Evolutionary conservation across 2,888 invertebrate genomes (phyloP), one percentile per base, ranked within the genome.

Genomic region (Drosophila meridiana): DNA sequence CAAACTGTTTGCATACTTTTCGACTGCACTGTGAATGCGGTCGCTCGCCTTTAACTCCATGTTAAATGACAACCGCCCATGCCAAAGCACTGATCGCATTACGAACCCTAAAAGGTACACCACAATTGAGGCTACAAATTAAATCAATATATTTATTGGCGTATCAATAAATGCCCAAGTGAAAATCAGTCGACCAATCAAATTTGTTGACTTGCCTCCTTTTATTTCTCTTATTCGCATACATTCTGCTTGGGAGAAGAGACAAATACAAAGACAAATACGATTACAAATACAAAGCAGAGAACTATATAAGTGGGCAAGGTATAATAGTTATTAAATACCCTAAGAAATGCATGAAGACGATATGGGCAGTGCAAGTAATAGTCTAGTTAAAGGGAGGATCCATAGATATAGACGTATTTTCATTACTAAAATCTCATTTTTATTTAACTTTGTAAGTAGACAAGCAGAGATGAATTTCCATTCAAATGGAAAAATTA

Each of bases 141-240:
- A 78, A 73, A 80, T 78, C 80, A 78, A 72, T 65, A 64, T 40
- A 56, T 43, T 73, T 79, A 76, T 78, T 56, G 36, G 40, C 48
- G 40, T 69, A 53, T 57, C 70, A 64, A 53, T 42, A 71, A 68
- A 76, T 68, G 69, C 59, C 62, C 48, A 63, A 76, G 43, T 69
- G 60, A 66, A 80, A 80, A 63, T 72, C 78, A 83, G 55, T 83
- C 64, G 69, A 76, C 69, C 81, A 83, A 83, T 74, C 50, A 70
- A 76, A 82, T 67, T 69, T 61, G 45, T 72, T 65, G 61, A 64
- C 42, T 45, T 62, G 61, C 38, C 60, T 66, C 56, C 48, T 50
- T 47, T 38, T n/a, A 13, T 50, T 20, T 47, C 13, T 8, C 8
- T 7, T 50, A 5, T 11, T 48, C 20, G 20, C 20, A 20, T 43